phyloP scores from a whole-genome alignment of 2,113 vertebrate species.

The Syngnathus floridae region DNA sequence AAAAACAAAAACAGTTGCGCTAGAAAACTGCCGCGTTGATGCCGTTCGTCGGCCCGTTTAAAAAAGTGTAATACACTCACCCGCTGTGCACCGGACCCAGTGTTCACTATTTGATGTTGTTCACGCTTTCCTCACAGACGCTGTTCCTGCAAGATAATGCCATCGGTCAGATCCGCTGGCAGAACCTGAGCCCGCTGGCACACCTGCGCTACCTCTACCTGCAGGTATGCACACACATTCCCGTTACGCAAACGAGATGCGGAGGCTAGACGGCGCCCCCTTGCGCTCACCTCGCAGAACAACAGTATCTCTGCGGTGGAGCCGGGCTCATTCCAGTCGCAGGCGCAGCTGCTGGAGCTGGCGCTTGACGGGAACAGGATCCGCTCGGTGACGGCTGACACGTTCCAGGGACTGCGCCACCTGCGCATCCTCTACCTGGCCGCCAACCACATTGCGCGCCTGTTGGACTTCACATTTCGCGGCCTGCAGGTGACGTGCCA shows the following conservation, averaged over 20 bases:
- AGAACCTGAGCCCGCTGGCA: conserved; percentile 66
- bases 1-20: no score
- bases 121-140: conserved; percentile 61
- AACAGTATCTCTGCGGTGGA: conserved; percentile 81
- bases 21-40: no score
- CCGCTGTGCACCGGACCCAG: no score
- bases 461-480: conserved; percentile 81
- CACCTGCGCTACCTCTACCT: conserved; percentile 81
- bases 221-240: conserved; percentile 51
- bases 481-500: conserved; percentile 73
- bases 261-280: not conserved
- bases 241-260: not conserved
- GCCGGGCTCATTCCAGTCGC: conserved; percentile 72
- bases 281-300: conserved; percentile 60
- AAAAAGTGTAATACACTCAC: no score
- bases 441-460: conserved; percentile 77
- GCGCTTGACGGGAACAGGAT: conserved; percentile 84
- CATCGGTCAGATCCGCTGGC: conserved; percentile 74
- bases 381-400: conserved; percentile 70
- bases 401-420: conserved; percentile 79
- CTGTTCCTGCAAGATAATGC: conserved; percentile 86
- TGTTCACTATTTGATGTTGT: not conserved
- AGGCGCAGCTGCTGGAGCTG: conserved; percentile 77
- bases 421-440: conserved; percentile 84
- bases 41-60: no score